Evolutionary conservation across 2,888 invertebrate species (phyloP).

Genomic region (Phaonia tiefii): DNA sequence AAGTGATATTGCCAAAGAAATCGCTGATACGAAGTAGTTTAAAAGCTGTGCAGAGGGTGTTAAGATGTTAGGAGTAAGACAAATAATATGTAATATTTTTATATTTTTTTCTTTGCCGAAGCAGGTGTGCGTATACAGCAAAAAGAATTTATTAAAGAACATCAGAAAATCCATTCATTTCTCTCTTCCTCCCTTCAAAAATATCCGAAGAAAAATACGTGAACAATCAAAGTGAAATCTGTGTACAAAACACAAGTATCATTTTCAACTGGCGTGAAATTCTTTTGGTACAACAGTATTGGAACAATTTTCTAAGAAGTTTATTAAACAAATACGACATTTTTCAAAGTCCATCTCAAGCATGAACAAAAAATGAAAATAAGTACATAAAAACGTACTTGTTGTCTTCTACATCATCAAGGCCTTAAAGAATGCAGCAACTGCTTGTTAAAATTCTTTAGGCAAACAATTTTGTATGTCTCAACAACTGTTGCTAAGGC

Average conservation of each 20-base stretch:
- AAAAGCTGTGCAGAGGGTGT: not conserved
- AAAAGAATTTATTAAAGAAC: conserved; percentile 8
- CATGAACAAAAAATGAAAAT: not conserved
- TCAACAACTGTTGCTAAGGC: conserved; percentile 35
- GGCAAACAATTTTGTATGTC: conserved; percentile 9
- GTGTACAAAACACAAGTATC: not conserved
- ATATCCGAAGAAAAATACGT: too few species aligned
- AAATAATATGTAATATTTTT: conserved; percentile 42
- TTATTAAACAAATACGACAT: conserved; percentile 2
- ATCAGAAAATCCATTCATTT: not conserved
- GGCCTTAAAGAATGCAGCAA: not conserved
- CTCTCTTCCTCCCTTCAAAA: conserved; percentile 4
- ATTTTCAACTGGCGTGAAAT: not conserved
- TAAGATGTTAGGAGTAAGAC: conserved; percentile 3
- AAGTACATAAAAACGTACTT: too few species aligned
- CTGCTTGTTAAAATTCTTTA: not conserved
- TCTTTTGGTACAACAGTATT: not conserved
- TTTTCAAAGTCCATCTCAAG: not conserved
- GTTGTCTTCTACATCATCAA: not conserved
- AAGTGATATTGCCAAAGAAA: not conserved
- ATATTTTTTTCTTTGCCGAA: conserved; percentile 9
- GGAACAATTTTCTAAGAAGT: conserved; percentile 5
- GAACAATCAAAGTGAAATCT: conserved; percentile 42
- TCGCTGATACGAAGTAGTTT: too few species aligned
- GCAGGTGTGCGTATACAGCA: conserved; percentile 56